Conservation (phyloP, 2,797 vertebrate genomes). For the Carcharodon carcharias region DNA sequence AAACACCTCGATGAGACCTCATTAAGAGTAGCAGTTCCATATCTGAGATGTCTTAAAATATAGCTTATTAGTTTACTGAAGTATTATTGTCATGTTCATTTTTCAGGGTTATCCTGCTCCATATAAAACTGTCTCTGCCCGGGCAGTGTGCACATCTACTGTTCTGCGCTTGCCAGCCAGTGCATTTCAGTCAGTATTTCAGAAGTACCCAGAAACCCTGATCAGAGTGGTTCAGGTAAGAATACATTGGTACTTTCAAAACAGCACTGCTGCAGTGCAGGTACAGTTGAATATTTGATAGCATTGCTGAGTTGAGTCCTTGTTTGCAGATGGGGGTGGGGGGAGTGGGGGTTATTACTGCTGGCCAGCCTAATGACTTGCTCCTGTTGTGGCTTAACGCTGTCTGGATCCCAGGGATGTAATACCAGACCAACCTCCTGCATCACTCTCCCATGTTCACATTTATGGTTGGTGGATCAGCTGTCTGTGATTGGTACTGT, state of each 20-base stretch:
- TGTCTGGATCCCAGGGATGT: not conserved
- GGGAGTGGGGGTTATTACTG: not conserved
- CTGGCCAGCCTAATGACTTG: too few species aligned
- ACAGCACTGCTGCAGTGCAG: not conserved
- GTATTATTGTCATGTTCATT: not conserved
- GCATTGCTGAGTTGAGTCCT: not conserved
- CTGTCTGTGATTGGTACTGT: not conserved
- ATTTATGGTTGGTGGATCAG: not conserved
- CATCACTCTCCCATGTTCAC: not conserved
- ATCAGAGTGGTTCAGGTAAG: conserved; percentile 83
- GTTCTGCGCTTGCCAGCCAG: conserved; percentile 76
- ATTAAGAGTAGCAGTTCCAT: not conserved
- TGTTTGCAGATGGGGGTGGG: not conserved
- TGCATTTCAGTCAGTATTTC: conserved; percentile 80
- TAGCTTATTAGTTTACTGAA: not conserved
- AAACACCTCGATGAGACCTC: not conserved
- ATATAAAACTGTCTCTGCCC: conserved; percentile 84
- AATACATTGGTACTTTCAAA: not conserved
- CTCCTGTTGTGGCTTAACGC: not conserved
- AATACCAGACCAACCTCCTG: not conserved
- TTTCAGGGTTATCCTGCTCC: conserved; percentile 76
- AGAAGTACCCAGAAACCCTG: conserved; percentile 87
- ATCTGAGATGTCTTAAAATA: not conserved
- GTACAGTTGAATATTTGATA: not conserved
- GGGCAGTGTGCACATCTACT: conserved; percentile 68